These are phyloP conservation scores for Spicauda simplicius DNA, from an alignment of 2,888 invertebrate species.

Conservation along the genomic window DNA sequence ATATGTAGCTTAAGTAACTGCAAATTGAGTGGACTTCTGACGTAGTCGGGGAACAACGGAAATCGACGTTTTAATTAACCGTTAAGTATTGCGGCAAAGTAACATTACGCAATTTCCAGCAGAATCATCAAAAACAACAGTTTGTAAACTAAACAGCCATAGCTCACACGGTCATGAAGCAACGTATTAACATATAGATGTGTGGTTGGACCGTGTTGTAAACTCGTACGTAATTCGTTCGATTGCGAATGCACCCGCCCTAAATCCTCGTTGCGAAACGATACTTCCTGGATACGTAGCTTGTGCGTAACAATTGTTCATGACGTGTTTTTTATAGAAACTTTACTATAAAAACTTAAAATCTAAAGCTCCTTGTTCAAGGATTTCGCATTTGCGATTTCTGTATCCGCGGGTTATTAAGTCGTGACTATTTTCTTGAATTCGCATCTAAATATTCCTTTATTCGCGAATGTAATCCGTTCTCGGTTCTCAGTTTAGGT, in stretches of 20 bases:
- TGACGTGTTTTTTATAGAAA: too few species aligned
- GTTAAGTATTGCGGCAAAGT: neutral
- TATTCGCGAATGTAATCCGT: too few species aligned
- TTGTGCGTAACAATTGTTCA: conserved; percentile 10
- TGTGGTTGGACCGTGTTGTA: conserved; percentile 37
- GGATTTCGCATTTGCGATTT: too few species aligned
- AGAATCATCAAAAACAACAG: neutral
- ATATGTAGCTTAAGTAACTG: too few species aligned
- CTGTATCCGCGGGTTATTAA: too few species aligned
- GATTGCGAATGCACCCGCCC: conserved; percentile 40
- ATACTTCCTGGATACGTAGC: conserved; percentile 32
- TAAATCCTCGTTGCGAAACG: conserved; percentile 45
- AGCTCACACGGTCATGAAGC: conserved; percentile 1
- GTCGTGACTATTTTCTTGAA: too few species aligned
- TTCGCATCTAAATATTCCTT: too few species aligned
- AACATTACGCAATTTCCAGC: neutral
- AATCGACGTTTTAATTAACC: neutral
- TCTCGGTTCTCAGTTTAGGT: too few species aligned
- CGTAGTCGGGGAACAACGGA: too few species aligned
- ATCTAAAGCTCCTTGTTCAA: too few species aligned
- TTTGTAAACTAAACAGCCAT: neutral
- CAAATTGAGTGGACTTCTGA: too few species aligned
- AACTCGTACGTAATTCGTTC: conserved; percentile 39
- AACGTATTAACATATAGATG: conserved; percentile 36
- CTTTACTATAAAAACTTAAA: too few species aligned